Evolutionary conservation across 2,888 invertebrate genomes (phyloP).

Genomic region (Sphaerophoria rueppellii): DNA sequence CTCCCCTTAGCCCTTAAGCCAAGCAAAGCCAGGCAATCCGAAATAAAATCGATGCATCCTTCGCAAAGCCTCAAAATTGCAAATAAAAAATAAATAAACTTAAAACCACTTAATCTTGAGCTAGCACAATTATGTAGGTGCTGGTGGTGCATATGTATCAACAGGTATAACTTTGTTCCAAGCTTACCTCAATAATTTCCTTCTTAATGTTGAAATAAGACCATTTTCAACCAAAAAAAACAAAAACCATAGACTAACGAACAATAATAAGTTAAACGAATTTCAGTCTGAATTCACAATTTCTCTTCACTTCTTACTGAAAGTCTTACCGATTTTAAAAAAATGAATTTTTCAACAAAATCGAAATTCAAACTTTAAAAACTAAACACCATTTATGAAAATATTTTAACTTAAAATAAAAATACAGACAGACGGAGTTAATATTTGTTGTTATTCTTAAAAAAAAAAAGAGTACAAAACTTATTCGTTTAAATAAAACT

Average conservation of each 20-base stretch:
- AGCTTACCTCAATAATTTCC: constrained; percentile 58
- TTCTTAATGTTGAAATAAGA: constrained; percentile 42
- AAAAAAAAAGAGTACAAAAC: constrained; percentile 13
- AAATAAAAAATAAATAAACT: too few relatives aligned
- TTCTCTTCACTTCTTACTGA: too few relatives aligned
- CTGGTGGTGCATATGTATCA: constrained; percentile 35
- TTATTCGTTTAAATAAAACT: constrained; percentile 14
- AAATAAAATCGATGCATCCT: too few relatives aligned
- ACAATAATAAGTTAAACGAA: not conserved
- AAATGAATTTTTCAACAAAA: too few relatives aligned
- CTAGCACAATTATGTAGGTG: not conserved
- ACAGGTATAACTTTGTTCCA: constrained; percentile 52
- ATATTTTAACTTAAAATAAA: not conserved
- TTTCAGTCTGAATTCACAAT: not conserved
- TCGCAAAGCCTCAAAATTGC: too few relatives aligned
- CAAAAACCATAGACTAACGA: not conserved
- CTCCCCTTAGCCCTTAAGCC: too few relatives aligned
- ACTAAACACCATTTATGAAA: too few relatives aligned
- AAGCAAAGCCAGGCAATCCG: too few relatives aligned
- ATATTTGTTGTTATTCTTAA: not conserved
- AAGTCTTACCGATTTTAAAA: too few relatives aligned
- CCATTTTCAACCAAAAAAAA: constrained; percentile 12
- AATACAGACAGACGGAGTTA: constrained; percentile 2
- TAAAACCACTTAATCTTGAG: too few relatives aligned
- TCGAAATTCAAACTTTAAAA: too few relatives aligned